These are phyloP conservation scores for Melanotaenia maccullochi DNA, from an alignment of 2,797 vertebrate genomes.

Conservation along the genomic window DNA sequence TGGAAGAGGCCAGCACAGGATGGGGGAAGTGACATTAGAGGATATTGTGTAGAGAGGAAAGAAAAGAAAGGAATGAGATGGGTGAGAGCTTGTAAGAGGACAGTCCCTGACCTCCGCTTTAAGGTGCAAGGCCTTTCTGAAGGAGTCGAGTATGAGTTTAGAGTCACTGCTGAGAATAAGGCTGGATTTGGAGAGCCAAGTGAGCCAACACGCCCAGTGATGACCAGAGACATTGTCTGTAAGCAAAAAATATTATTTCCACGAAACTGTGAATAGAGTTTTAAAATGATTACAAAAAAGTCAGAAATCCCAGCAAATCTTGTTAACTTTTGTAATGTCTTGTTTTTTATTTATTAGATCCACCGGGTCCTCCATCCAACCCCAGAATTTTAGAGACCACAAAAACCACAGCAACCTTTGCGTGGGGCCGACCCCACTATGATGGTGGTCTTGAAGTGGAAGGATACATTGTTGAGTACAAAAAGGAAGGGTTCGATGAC, in stretches of 20 bases:
- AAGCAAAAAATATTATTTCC: constrained; percentile 78
- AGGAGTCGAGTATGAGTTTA: constrained; percentile 97
- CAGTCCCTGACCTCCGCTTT: constrained; percentile 93
- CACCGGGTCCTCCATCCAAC: constrained; percentile 97
- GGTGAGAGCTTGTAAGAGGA: constrained; percentile 95
- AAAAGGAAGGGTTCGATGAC: constrained; percentile 93
- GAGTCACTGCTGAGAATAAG: constrained; percentile 97
- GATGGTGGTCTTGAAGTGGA: constrained; percentile 96
- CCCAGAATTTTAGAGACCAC: constrained; percentile 94
- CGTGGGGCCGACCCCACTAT: constrained; percentile 95
- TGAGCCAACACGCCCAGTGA: constrained; percentile 87
- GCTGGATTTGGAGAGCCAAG: constrained; percentile 96
- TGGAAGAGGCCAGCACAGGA: constrained; percentile 95
- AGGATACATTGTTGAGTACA: constrained; percentile 96
- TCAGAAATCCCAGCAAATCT: neutral
- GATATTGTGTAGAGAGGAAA: constrained; percentile 93
- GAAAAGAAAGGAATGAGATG: constrained; percentile 96
- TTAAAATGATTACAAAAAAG: neutral
- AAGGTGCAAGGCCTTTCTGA: constrained; percentile 95
- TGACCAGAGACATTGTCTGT: constrained; percentile 96
- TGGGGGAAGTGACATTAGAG: constrained; percentile 97
- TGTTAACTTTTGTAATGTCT: neutral
- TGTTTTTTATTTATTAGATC: constrained; percentile 82
- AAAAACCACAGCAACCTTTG: constrained; percentile 92
- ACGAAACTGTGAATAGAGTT: constrained; percentile 11